Conservation (phyloP, 2,888 invertebrate species). For the Aphodius granarius region DNA sequence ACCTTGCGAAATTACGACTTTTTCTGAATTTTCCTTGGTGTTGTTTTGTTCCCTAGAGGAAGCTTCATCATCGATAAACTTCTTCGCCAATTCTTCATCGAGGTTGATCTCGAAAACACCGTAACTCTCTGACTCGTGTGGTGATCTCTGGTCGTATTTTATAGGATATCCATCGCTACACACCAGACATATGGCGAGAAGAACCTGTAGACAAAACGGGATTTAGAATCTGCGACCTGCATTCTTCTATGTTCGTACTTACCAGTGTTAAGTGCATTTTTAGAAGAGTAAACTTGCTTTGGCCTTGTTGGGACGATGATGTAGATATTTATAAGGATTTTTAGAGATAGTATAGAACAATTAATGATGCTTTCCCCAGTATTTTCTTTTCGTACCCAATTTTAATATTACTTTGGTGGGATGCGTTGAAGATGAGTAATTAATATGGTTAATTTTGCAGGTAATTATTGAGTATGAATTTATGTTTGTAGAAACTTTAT, state of each 20-base stretch:
- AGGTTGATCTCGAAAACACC: not conserved
- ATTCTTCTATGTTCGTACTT: not conserved
- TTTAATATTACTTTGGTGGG: not conserved
- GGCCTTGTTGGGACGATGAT: not conserved
- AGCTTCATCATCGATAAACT: not conserved
- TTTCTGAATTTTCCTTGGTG: not conserved
- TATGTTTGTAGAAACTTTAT: not conserved
- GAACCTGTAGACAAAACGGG: not conserved
- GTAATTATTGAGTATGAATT: not conserved
- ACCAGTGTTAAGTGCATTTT: conserved; percentile 8
- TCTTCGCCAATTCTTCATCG: not conserved
- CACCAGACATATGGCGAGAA: conserved; percentile 2
- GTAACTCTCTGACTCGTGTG: not conserved
- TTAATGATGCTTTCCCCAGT: not conserved
- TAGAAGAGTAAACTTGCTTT: not conserved
- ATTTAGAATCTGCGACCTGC: not conserved
- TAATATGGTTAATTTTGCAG: not conserved
- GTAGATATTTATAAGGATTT: not conserved
- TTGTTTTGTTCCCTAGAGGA: not conserved
- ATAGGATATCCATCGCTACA: not conserved
- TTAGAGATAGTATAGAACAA: not conserved
- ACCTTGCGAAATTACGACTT: not conserved
- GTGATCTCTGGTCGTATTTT: not conserved
- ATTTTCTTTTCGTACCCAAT: not conserved
- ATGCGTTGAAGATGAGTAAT: not conserved